phyloP scores from a whole-genome alignment of 2,888 invertebrate genomes.

The Drosophila lutescens region DNA sequence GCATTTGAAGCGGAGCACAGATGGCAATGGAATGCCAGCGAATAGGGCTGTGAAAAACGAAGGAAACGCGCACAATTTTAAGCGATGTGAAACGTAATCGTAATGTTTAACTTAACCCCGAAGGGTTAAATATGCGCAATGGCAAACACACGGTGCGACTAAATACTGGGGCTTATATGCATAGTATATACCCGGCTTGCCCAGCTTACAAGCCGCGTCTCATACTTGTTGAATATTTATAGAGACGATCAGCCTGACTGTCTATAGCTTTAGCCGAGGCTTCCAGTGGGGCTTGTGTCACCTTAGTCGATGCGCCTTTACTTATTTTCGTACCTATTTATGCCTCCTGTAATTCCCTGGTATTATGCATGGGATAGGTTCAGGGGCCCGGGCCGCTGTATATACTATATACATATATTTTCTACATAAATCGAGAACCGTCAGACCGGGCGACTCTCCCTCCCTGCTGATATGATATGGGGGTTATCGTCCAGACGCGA shows the following conservation, averaged over 20 bases:
- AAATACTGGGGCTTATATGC: conserved; percentile 21
- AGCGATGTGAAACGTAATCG: conserved; percentile 65
- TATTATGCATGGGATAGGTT: conserved; percentile 51
- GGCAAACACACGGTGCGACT: conserved; percentile 50
- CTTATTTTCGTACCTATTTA: conserved; percentile 50
- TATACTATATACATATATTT: neutral
- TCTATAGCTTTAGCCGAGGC: conserved; percentile 15
- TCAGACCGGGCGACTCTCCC: conserved; percentile 1
- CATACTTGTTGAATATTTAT: conserved; percentile 75
- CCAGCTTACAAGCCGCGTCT: conserved; percentile 28
- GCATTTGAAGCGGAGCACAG: neutral
- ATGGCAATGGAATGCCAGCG: conserved; percentile 6
- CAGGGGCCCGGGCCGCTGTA: conserved; percentile 16
- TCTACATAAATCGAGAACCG: conserved; percentile 1
- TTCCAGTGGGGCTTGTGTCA: conserved; percentile 56
- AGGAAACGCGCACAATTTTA: conserved; percentile 54
- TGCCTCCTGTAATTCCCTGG: conserved; percentile 45
- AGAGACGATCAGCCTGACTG: conserved; percentile 29
- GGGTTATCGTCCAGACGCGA: conserved; percentile 69
- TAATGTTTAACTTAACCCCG: conserved; percentile 76
- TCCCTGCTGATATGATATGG: conserved; percentile 61
- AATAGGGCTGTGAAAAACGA: conserved; percentile 21
- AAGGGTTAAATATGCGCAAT: conserved; percentile 76
- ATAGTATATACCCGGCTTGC: neutral
- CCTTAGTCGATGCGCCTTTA: conserved; percentile 62